Percentiles rank a stretch among this genome's conserved stretches.
phyloP scores from a whole-genome alignment of 2,888 invertebrate species.

The Drosophila leonis region DNA sequence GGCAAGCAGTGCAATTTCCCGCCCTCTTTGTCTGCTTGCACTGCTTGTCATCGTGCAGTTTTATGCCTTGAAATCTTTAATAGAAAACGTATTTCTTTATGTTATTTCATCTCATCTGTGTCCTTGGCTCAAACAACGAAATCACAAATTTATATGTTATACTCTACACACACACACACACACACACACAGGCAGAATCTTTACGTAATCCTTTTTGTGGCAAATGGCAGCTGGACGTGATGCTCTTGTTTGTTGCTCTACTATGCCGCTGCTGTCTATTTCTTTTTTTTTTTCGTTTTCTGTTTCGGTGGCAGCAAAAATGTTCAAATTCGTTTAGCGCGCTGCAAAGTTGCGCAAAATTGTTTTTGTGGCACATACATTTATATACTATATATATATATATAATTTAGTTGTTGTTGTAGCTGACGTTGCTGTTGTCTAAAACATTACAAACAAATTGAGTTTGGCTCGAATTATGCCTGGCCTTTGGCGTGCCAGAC shows the following conservation, averaged over 20 bases:
- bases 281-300: constrained; percentile 1
- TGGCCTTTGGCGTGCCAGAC: constrained; percentile 55
- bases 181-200: neutral
- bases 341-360: constrained; percentile 72
- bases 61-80: neutral
- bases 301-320: constrained; percentile 35
- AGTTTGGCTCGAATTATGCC: constrained; percentile 76
- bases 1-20: neutral
- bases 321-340: constrained; percentile 74
- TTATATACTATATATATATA: constrained; percentile 23
- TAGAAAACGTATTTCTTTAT: constrained; percentile 2
- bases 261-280: constrained; percentile 5
- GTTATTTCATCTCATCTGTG: constrained; percentile 14
- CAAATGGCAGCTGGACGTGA: constrained; percentile 30
- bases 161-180: constrained; percentile 11
- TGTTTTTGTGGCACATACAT: constrained; percentile 49
- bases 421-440: constrained; percentile 45
- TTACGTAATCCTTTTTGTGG: constrained; percentile 30
- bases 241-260: constrained; percentile 10
- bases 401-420: constrained; percentile 53
- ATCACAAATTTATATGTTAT: constrained; percentile 40
- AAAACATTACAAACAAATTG: constrained; percentile 74
- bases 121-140: constrained; percentile 20
- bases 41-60: neutral
- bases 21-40: neutral